These are phyloP conservation scores for Geopemphigus sp. DNA, from an alignment of 1,140 invertebrate genomes.

Conservation along the genomic window DNA sequence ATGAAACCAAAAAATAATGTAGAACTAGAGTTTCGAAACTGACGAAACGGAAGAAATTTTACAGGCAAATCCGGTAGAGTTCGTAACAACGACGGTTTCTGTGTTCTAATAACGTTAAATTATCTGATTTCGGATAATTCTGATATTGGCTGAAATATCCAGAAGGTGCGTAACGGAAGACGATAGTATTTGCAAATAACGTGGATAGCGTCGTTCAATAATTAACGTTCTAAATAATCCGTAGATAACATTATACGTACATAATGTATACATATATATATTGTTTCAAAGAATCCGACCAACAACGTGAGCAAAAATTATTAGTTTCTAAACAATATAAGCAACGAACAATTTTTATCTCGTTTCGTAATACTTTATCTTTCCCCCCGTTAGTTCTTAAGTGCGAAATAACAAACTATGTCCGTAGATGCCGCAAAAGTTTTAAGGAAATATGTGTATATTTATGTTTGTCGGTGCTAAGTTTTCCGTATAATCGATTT, in stretches of 20 bases:
- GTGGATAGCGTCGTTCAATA: not conserved
- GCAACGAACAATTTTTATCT: constrained; percentile 12
- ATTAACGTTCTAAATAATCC: no score
- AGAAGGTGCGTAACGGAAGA: not conserved
- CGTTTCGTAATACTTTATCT: not conserved
- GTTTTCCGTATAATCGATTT: no score
- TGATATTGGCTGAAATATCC: not conserved
- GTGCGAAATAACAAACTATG: not conserved
- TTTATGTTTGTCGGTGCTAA: no score
- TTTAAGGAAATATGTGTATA: no score
- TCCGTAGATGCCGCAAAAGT: not conserved
- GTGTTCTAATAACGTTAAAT: no score
- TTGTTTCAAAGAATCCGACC: not conserved
- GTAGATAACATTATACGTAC: constrained; percentile 3
- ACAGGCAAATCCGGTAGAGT: no score
- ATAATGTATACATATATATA: no score
- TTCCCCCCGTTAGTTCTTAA: not conserved
- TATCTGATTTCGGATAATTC: no score
- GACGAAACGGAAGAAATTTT: no score
- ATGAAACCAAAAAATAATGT: no score
- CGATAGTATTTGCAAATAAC: not conserved
- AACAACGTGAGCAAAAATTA: not conserved
- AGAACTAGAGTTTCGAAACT: no score
- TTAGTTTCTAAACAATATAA: not conserved
- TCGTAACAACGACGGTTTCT: no score